Evolutionary conservation across 1,140 invertebrate species (phyloP).

Genomic region (Panagrolaimus sp.): DNA sequence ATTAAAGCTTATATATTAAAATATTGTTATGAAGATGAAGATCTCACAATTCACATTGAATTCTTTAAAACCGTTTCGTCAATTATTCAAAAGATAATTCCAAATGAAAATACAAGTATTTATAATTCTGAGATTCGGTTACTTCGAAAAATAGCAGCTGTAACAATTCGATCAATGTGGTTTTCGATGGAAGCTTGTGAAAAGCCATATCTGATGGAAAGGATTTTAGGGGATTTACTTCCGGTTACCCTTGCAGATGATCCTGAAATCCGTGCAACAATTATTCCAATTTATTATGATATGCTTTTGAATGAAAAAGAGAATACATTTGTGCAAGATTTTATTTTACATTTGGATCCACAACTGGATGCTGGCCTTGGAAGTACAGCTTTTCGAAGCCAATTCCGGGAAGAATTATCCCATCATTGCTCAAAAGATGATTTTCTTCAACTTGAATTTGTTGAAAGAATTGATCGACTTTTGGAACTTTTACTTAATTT

Average conservation of each 20-base stretch:
- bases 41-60: not conserved
- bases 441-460: slow-evolving; percentile 67
- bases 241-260: not conserved
- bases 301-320: slow-evolving; percentile 95
- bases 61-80: not conserved
- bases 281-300: slow-evolving; percentile 93
- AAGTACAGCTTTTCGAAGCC: slow-evolving; percentile 68
- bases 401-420: slow-evolving; percentile 68
- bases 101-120: not conserved
- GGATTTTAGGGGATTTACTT: slow-evolving; percentile 9
- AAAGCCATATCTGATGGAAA: slow-evolving; percentile 2
- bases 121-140: not conserved
- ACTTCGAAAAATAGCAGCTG: not conserved
- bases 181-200: not conserved
- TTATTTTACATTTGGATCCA: slow-evolving; percentile 84
- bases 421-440: slow-evolving; percentile 29
- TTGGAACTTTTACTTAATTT: slow-evolving; percentile 80
- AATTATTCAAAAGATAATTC: not conserved
- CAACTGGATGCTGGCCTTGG: slow-evolving; percentile 76
- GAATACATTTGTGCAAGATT: slow-evolving; percentile 71
- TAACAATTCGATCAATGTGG: not conserved
- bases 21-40: slow-evolving; percentile 62
- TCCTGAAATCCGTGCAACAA: slow-evolving; percentile 67
- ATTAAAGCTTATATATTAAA: too few relatives aligned
- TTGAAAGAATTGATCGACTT: slow-evolving; percentile 71